Percentiles rank a stretch among this genome's conserved stretches.
Evolutionary conservation across 2,797 vertebrate species (phyloP).

Genomic region (Apodemus agrarius): DNA sequence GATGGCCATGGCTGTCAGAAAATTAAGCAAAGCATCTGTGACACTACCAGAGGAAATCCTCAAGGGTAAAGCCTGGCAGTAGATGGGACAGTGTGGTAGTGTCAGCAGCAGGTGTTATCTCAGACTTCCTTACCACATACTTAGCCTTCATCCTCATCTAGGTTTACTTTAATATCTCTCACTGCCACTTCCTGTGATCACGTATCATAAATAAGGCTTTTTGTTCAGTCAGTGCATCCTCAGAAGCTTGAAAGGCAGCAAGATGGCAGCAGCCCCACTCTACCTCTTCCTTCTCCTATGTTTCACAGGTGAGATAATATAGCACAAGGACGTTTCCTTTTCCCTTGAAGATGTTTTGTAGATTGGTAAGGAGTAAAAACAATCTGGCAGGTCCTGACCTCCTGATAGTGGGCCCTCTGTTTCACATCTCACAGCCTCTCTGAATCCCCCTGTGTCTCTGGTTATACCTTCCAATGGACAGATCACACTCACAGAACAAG

Average conservation of each 20-base stretch:
- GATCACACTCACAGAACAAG: background rate
- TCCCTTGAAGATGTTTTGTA: background rate
- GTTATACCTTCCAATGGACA: background rate
- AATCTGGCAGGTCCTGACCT: too few species aligned
- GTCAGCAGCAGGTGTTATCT: background rate
- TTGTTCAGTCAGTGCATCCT: background rate
- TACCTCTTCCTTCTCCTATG: background rate
- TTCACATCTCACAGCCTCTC: background rate
- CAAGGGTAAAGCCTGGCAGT: accelerated
- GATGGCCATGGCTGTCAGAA: background rate
- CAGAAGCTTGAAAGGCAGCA: background rate
- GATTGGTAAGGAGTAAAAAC: background rate
- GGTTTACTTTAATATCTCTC: background rate
- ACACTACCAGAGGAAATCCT: background rate
- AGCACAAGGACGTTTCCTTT: too few species aligned
- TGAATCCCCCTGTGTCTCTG: background rate
- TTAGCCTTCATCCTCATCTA: background rate
- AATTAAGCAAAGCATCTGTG: background rate
- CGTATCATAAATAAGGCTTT: background rate
- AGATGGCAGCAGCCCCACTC: background rate
- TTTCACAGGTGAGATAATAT: background rate
- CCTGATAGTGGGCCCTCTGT: background rate
- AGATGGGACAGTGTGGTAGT: too few species aligned
- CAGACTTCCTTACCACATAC: background rate
- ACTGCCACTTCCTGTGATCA: background rate